Evolutionary conservation across 1,140 invertebrate genomes (phyloP).

Genomic region (Scaptomyza hsui): DNA sequence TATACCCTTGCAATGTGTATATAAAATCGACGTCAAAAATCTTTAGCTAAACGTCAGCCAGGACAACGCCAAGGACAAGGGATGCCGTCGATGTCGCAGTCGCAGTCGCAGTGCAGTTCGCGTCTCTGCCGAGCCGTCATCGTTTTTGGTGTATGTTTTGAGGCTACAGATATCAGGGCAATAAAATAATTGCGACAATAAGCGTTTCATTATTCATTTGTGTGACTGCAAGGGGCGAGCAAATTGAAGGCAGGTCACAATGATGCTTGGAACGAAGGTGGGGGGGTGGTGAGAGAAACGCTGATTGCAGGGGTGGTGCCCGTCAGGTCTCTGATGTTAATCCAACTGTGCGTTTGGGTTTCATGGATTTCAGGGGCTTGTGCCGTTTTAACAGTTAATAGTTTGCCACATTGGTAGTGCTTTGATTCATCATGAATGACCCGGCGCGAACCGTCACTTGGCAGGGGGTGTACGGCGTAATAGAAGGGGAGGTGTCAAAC

Average conservation of each 20-base stretch:
- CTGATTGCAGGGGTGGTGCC: constrained; percentile 74
- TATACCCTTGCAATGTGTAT: constrained; percentile 8
- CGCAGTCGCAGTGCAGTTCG: constrained; percentile 19
- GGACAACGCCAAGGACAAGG: constrained; percentile 42
- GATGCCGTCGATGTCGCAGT: constrained; percentile 11
- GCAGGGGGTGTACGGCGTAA: not conserved
- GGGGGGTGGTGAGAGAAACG: constrained; percentile 39
- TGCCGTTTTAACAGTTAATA: constrained; percentile 77
- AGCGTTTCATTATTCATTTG: constrained; percentile 82
- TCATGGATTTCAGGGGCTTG: constrained; percentile 56
- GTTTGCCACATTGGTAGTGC: constrained; percentile 59
- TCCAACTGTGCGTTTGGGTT: constrained; percentile 67
- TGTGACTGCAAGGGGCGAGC: constrained; percentile 77
- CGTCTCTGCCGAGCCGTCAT: constrained; percentile 16
- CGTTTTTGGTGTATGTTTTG: constrained; percentile 72
- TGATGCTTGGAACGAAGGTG: not conserved
- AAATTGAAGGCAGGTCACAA: constrained; percentile 73
- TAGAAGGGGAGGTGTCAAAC: constrained; percentile 44
- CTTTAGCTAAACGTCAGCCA: constrained; percentile 26
- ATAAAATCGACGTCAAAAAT: constrained; percentile 47
- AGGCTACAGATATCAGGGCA: constrained; percentile 80
- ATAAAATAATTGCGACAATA: constrained; percentile 82
- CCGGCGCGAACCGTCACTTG: not conserved
- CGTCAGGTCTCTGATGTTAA: constrained; percentile 61
- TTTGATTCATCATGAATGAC: constrained; percentile 58